Percentiles rank a stretch among this genome's conserved stretches.
These are phyloP conservation scores for Callithrix jacchus DNA, from an alignment of 2,113 vertebrate genomes.

Conservation along the genomic window DNA sequence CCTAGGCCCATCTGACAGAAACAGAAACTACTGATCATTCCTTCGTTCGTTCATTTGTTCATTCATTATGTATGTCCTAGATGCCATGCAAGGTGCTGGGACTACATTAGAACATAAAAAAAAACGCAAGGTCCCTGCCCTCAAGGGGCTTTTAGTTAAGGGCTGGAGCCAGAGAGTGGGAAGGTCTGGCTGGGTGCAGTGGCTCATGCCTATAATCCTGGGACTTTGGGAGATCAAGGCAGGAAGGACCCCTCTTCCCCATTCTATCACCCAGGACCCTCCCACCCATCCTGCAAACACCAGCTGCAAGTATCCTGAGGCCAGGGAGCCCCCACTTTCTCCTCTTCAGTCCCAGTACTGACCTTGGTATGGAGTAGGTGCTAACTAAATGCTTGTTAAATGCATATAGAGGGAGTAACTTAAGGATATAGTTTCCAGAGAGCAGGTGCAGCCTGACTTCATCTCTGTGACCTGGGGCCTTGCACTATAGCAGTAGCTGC, in stretches of 20 bases:
- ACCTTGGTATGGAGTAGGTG: background rate
- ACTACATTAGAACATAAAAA: background rate
- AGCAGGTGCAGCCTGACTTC: background rate
- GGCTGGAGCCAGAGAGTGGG: too few species aligned
- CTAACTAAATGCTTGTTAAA: background rate
- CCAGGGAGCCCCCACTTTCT: background rate
- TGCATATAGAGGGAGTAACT: background rate
- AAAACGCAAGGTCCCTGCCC: background rate
- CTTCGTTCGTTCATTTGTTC: accelerated
- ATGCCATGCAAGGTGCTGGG: background rate
- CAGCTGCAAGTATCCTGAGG: background rate
- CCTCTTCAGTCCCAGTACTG: background rate
- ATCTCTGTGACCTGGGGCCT: background rate
- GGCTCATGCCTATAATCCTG: too few species aligned
- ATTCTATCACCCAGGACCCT: background rate
- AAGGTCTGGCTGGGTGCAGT: too few species aligned
- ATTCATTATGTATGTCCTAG: background rate
- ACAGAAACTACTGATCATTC: accelerated
- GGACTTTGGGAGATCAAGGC: too few species aligned
- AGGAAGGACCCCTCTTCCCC: background rate
- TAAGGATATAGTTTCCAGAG: background rate
- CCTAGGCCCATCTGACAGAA: background rate
- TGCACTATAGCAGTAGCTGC: background rate
- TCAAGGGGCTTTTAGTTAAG: background rate
- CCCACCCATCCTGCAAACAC: background rate